Percentiles rank a stretch among this genome's conserved stretches.
phyloP scores from a whole-genome alignment of 2,113 vertebrate species.

The Silurus meridionalis region DNA sequence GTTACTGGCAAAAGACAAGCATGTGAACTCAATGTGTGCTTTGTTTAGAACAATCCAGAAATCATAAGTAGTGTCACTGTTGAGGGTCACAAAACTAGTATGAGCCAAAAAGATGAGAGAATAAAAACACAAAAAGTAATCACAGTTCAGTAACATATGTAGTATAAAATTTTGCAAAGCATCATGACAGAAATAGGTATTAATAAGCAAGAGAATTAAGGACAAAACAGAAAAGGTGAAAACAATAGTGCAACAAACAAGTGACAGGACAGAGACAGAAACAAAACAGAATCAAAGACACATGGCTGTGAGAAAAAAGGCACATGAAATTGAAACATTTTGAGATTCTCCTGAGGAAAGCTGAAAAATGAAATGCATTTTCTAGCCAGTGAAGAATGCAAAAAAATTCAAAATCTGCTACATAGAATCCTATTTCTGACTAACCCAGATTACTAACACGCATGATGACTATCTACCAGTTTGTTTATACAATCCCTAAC shows the following conservation, averaged over 20 bases:
- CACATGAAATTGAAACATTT: background rate
- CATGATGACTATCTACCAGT: background rate
- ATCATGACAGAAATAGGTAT: background rate
- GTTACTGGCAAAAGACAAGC: background rate
- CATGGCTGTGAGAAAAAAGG: background rate
- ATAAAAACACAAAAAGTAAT: background rate
- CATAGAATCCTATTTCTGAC: background rate
- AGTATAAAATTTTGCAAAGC: background rate
- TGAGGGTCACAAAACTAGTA: background rate
- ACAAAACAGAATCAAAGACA: background rate
- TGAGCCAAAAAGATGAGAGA: background rate
- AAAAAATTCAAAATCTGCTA: background rate
- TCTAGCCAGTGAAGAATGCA: background rate
- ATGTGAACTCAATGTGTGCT: background rate
- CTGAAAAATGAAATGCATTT: background rate
- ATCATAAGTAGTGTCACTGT: background rate
- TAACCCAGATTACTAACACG: background rate
- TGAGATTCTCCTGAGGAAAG: background rate
- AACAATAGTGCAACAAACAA: background rate
- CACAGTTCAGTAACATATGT: background rate
- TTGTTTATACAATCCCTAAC: background rate
- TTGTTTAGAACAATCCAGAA: background rate
- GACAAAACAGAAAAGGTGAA: background rate
- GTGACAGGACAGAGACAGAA: background rate
- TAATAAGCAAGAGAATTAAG: background rate